phyloP scores from a whole-genome alignment of 2,888 invertebrate genomes.

The Machimus rusticus region DNA sequence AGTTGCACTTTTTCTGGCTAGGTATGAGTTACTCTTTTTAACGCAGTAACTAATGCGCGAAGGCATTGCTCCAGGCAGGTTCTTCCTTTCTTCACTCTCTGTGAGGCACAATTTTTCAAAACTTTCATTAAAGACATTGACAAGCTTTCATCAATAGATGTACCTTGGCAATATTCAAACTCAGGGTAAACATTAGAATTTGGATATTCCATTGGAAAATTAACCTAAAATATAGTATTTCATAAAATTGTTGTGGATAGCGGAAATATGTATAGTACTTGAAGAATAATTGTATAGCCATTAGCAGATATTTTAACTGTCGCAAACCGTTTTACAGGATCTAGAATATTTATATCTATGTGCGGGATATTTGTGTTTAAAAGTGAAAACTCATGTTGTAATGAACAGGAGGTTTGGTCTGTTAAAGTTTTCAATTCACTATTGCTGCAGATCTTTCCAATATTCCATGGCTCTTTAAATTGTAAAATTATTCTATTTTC shows the following conservation, averaged over 20 bases:
- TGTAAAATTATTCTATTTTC: neutral
- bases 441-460: neutral
- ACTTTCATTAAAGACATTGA: conserved; percentile 81
- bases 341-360: conserved; percentile 68
- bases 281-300: conserved; percentile 64
- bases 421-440: conserved; percentile 40
- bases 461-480: conserved; percentile 5
- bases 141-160: conserved; percentile 74
- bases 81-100: conserved; percentile 83
- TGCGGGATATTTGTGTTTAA: conserved; percentile 79
- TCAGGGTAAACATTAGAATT: conserved; percentile 70
- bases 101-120: conserved; percentile 80
- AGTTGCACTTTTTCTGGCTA: neutral
- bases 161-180: conserved; percentile 73
- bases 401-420: conserved; percentile 59
- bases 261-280: conserved; percentile 54
- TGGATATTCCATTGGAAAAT: conserved; percentile 79
- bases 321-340: conserved; percentile 66
- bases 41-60: conserved; percentile 71
- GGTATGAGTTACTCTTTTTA: conserved; percentile 63
- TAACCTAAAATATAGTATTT: conserved; percentile 58
- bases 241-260: neutral
- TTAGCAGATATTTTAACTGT: conserved; percentile 60
- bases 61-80: conserved; percentile 90
- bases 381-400: conserved; percentile 79